These are phyloP conservation scores for Seriola aureovittata DNA, from an alignment of 2,113 vertebrate genomes.

Conservation along the genomic window DNA sequence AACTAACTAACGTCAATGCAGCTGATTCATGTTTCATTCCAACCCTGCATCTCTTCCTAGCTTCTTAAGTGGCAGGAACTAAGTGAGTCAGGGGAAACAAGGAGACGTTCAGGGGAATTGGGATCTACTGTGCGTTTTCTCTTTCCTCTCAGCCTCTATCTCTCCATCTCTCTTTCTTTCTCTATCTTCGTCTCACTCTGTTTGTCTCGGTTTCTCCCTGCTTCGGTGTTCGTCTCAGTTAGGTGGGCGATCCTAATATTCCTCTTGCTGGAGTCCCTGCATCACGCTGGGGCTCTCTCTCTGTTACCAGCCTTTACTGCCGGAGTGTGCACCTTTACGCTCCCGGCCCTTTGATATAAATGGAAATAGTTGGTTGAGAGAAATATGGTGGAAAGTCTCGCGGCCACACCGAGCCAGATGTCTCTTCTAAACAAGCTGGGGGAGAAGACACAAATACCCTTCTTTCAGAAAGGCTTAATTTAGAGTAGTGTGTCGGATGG, in stretches of 20 bases:
- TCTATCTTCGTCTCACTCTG: slow-evolving; percentile 1
- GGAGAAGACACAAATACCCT: slow-evolving; percentile 58
- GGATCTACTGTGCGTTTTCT: slow-evolving; percentile 15
- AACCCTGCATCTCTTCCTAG: not conserved
- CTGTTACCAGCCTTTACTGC: slow-evolving; percentile 15
- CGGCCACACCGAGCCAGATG: slow-evolving; percentile 62
- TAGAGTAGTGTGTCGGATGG: slow-evolving; percentile 3
- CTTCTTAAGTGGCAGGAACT: not conserved
- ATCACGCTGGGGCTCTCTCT: slow-evolving; percentile 11
- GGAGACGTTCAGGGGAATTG: not conserved
- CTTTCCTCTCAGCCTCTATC: not conserved
- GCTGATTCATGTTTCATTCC: not conserved
- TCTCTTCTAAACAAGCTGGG: slow-evolving; percentile 69
- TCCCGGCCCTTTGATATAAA: slow-evolving; percentile 57
- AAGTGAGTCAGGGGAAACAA: not conserved
- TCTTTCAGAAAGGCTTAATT: slow-evolving; percentile 60
- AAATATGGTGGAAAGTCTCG: slow-evolving; percentile 63
- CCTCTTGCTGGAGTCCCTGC: slow-evolving; percentile 26
- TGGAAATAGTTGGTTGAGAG: slow-evolving; percentile 66
- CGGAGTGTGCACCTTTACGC: slow-evolving; percentile 42
- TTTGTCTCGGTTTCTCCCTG: not conserved
- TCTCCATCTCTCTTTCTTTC: not conserved
- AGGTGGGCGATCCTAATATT: slow-evolving; percentile 10
- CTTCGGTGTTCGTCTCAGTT: not conserved
- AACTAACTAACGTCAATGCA: not conserved